Evolutionary conservation across 2,113 vertebrate species (phyloP), one percentile per base, ranked within the genome.

Genomic region (Sigmodon hispidus): DNA sequence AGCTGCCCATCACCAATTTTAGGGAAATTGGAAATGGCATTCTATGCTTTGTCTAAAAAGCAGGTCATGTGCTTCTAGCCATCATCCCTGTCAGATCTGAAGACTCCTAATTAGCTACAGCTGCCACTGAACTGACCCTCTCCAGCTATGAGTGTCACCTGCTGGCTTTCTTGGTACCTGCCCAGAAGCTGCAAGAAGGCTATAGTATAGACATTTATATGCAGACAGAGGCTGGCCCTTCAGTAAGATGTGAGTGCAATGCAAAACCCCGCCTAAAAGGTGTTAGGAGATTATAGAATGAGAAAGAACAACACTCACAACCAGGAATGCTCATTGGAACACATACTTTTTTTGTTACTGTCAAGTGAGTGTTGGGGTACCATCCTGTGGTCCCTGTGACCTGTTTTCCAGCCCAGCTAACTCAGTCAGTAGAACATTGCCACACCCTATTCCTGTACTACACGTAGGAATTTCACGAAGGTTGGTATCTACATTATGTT

Each of bases 401-500:
- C 24, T 90, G 88, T 90, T 91, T 79, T 98, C 59, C n/a, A 84
- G 67, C 2, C n/a, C 36, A 7, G 5, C 24, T 55, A 10, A 48
- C 36, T 87, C 48, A 40, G 34, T 70, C 65, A 2, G 36, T 19
- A 70, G 48, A 40, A 36, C 59, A 1, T 91, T 83, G 90, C 96
- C 91, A 84, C 73, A 84, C 43, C 91, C 85, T 92, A 87, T 61
- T 36, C 89, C 36, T 52, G 29, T 72, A 63, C 48, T 69, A 95
- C 73, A 19, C 57, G 61, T 84, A 96, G 80, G 73, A n/a, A 69
- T 95, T 75, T 97, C 43, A 79, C 80, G 43, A 50, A 91, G 95
- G 83, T 45, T 79, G 91, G 19, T 93, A 65, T 87, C 77, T 76
- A 0, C 0, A 1, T 92, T 91, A 80, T 81, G 93, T 72, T 96